Evolutionary conservation across 37 sponge, comb jelly and placozoan species (phyloP), one percentile per base, ranked within the genome.

Genomic region (Cliona cf. orientalis): DNA sequence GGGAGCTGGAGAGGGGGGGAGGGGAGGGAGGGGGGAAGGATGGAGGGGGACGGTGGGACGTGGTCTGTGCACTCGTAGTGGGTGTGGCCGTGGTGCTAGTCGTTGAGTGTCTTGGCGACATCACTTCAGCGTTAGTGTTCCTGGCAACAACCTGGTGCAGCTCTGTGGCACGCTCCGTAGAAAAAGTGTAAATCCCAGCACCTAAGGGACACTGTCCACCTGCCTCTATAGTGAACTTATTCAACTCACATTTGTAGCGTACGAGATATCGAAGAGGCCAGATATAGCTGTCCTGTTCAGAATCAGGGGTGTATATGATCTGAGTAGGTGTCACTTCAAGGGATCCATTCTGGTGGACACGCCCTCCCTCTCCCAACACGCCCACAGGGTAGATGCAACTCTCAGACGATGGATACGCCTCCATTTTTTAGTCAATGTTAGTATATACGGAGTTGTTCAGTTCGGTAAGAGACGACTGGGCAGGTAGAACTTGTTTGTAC

Each of bases 211-310:
- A 77, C 60, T 70, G 69, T 32, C 65, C 56, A 53, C 82, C 82
- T 6, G 91, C 83, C 42, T 91, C 91, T 38, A 91, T 79, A 26
- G 73, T 38, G 62, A 91, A 86, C 22, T 33, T 9, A 46, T 86
- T 73, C 2, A 71, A 72, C 43, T 86, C 74, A 34, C 79, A 69
- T 17, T 75, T 83, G 43, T 86, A 85, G 31, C 68, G 75, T 23
- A 66, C 32, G 37, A 91, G 78, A 23, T 71, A 71, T 66, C 63
- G 69, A 25, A 91, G 56, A 4, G 86, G 87, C 91, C 91, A 91
- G 1, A 37, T 36, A 0, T 23, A 11, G 29, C 53, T 66, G 33
- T 0, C 9, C 7, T 66, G 53, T 7, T 43, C 41, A 6, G 39
- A 0, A 3, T 53, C 67, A 29, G 46, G 55, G 19, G 67, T 66